Conservation (phyloP, 2,888 invertebrate genomes). For the Drosophila leonis region DNA sequence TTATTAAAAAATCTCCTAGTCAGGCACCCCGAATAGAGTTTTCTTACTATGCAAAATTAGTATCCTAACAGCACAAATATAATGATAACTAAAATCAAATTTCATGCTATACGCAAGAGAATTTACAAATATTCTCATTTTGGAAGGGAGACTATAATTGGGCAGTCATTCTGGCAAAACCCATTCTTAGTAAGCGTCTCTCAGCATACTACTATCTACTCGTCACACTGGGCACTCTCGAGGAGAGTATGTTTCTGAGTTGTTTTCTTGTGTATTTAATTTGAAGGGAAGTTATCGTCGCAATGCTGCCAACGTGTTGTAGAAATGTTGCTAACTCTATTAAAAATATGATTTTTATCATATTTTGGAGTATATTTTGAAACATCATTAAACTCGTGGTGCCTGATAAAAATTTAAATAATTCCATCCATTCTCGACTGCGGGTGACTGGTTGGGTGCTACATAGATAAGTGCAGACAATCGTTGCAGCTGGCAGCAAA, state of each 20-base stretch:
- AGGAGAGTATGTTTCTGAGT: not conserved
- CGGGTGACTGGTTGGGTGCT: not conserved
- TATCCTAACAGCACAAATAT: too few relatives aligned
- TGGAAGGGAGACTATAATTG: too few relatives aligned
- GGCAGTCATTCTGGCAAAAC: too few relatives aligned
- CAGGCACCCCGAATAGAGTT: too few relatives aligned
- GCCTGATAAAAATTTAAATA: constrained; percentile 27
- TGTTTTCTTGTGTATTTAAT: not conserved
- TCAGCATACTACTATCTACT: too few relatives aligned
- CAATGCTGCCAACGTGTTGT: not conserved
- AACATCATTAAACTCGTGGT: not conserved
- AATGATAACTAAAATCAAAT: too few relatives aligned
- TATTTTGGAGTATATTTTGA: not conserved
- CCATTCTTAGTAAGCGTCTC: too few relatives aligned
- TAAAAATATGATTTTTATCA: not conserved
- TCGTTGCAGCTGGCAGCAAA: constrained; percentile 21
- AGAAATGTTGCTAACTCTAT: not conserved
- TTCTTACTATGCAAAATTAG: too few relatives aligned
- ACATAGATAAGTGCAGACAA: constrained; percentile 24
- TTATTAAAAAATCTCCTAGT: too few relatives aligned
- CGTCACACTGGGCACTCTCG: not conserved
- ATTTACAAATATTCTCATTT: too few relatives aligned
- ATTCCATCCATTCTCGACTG: constrained; percentile 36
- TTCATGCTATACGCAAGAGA: too few relatives aligned
- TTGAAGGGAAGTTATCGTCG: not conserved